Evolutionary conservation across 2,113 vertebrate species (phyloP), one percentile per base, ranked within the genome.

Genomic region (Corydoras sp.): DNA sequence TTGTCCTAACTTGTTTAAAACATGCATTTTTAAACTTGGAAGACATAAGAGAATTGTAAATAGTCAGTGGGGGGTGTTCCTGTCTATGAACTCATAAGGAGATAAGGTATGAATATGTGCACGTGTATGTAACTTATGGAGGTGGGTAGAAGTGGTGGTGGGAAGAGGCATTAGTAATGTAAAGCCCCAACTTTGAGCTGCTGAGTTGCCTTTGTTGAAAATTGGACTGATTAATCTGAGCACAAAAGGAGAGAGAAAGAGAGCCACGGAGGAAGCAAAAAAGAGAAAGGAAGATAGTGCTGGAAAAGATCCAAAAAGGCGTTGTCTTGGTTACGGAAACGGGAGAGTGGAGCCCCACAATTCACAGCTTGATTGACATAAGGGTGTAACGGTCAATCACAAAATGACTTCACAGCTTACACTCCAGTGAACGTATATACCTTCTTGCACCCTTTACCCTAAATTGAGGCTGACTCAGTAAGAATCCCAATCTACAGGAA

Each of bases 251-350:
- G 68, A 74, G 72, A 56, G 70, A 69, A 61, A 30, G 32, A 54
- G 74, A 70, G 58, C 13, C 69, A 72, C 63, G 67, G 62, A 69
- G 72, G 60, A 66, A 75, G 51, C 69, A 35, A 63, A 51, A 60
- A 70, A 66, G 72, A 66, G 74, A 62, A 73, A 12, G 75, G 74
- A 68, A 79, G 71, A 72, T 67, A 62, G 70, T 56, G 78, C 76
- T 80, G 76, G 78, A 77, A 79, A 76, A 78, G 81, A 83, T 83
- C 82, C 85, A 83, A 80, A 78, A 81, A 73, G 32, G 72, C 62
- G 83, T 86, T 80, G 84, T 82, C 81, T 76, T 81, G 84, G 84
- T 82, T 80, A 86, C 83, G 73, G 79, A 84, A 87, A 82, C 59
- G 81, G 80, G 76, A 86, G 82, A 86, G 76, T 83, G 79, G 80